A percentile compares a stretch with the other conserved stretches of the same genome.
Evolutionary conservation across 2,797 vertebrate species (phyloP).

Genomic region (Thunnus albacares): DNA sequence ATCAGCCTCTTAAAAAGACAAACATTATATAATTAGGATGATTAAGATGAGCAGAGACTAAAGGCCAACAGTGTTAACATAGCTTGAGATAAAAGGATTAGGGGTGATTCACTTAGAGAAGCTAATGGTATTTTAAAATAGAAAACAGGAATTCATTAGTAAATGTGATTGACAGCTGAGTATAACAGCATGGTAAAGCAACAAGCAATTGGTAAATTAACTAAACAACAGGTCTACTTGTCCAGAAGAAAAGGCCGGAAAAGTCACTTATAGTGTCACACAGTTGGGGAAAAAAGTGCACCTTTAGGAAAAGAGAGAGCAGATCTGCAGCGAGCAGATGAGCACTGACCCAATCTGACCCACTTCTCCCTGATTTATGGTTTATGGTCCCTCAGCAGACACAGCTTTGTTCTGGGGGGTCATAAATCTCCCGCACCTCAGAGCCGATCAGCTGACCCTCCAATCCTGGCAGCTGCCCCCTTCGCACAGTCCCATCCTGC

Average conservation of each 20-base stretch:
- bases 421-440: constrained; percentile 84
- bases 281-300: constrained; percentile 13
- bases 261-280: constrained; percentile 36
- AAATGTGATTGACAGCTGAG: constrained; percentile 53
- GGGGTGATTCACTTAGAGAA: constrained; percentile 62
- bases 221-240: constrained; percentile 2
- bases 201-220: not conserved
- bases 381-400: constrained; percentile 77
- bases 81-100: constrained; percentile 67
- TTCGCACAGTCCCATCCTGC: constrained; percentile 36
- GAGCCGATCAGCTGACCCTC: constrained; percentile 79
- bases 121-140: constrained; percentile 62
- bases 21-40: constrained; percentile 70
- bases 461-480: constrained; percentile 50
- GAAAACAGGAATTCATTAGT: constrained; percentile 64
- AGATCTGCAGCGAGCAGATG: constrained; percentile 74
- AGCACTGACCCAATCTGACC: constrained; percentile 83
- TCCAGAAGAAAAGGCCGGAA: constrained; percentile 9
- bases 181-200: not conserved
- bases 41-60: constrained; percentile 68
- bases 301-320: constrained; percentile 55
- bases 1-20: constrained; percentile 66
- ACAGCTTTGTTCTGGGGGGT: constrained; percentile 83
- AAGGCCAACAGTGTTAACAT: constrained; percentile 71
- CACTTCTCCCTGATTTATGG: constrained; percentile 87